phyloP scores from a whole-genome alignment of 2,113 vertebrate genomes.

The Corythoichthys intestinalis region DNA sequence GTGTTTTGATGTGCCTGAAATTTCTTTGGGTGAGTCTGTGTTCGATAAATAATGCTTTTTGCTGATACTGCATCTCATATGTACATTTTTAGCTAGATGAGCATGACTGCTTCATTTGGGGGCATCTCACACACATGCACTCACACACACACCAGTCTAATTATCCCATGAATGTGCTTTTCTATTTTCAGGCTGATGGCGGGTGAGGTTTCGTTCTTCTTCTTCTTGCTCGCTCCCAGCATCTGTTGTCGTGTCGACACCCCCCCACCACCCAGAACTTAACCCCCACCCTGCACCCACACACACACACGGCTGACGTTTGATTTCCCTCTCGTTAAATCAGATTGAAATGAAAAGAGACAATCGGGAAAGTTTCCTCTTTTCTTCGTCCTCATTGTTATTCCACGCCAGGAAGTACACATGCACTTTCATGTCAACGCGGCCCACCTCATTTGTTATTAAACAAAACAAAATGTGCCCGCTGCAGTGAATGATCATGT shows the following conservation, averaged over 20 bases:
- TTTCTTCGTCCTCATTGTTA: background rate
- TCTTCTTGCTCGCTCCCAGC: slow-evolving; percentile 56
- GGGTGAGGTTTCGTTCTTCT: slow-evolving; percentile 66
- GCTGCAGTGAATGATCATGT: too few relatives aligned
- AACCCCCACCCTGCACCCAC: slow-evolving; percentile 38
- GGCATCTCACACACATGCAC: slow-evolving; percentile 14
- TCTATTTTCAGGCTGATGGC: slow-evolving; percentile 78
- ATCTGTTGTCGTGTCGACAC: slow-evolving; percentile 66
- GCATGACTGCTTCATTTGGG: slow-evolving; percentile 23
- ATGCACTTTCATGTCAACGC: too few relatives aligned
- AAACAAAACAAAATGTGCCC: too few relatives aligned
- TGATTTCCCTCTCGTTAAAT: slow-evolving; percentile 1
- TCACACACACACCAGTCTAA: slow-evolving; percentile 77
- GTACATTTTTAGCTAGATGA: background rate
- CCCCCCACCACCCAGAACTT: slow-evolving; percentile 37
- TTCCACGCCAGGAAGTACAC: background rate
- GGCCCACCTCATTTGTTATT: background rate
- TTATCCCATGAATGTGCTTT: slow-evolving; percentile 82
- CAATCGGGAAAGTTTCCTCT: background rate
- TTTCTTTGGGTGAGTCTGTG: too few relatives aligned
- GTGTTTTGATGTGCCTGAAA: too few relatives aligned
- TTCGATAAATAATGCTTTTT: background rate
- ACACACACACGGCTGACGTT: background rate
- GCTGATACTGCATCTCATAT: background rate
- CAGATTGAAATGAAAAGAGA: background rate